A percentile compares a stretch with the other conserved stretches of the same genome.
These are phyloP conservation scores for Cosmorhoe ocellata DNA, from an alignment of 2,888 invertebrate genomes.

Conservation along the genomic window DNA sequence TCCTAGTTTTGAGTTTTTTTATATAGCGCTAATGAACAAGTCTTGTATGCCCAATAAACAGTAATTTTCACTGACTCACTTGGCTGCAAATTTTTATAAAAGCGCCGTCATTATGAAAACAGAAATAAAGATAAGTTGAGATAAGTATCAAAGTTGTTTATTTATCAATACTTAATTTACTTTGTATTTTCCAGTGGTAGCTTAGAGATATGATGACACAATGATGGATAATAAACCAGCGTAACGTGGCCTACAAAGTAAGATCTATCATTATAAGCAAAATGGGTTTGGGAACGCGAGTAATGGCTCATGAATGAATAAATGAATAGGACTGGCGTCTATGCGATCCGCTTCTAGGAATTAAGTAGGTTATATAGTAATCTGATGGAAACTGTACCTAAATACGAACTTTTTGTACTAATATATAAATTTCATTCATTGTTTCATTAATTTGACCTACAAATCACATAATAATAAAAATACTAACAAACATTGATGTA, in stretches of 20 bases:
- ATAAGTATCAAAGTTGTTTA: not conserved
- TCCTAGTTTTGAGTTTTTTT: too few relatives aligned
- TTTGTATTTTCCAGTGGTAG: slow-evolving; percentile 35
- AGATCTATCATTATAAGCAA: slow-evolving; percentile 35
- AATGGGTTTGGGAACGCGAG: slow-evolving; percentile 41
- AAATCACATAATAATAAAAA: too few relatives aligned
- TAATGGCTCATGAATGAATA: slow-evolving; percentile 68
- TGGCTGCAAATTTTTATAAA: too few relatives aligned
- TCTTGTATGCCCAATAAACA: too few relatives aligned
- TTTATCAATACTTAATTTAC: not conserved
- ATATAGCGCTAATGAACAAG: too few relatives aligned
- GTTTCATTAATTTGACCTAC: too few relatives aligned
- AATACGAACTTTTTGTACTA: too few relatives aligned
- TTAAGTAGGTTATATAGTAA: slow-evolving; percentile 39
- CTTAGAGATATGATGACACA: slow-evolving; percentile 45
- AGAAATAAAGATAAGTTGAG: not conserved
- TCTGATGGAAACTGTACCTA: not conserved
- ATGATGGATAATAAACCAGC: slow-evolving; percentile 47
- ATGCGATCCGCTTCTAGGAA: slow-evolving; percentile 66
- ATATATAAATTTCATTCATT: too few relatives aligned
- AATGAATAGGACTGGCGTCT: slow-evolving; percentile 50
- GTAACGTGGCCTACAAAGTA: slow-evolving; percentile 41
- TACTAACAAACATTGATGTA: too few relatives aligned
- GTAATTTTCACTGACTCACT: too few relatives aligned
- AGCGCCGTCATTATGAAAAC: not conserved